Evolutionary conservation across 2,888 invertebrate species (phyloP).

Genomic region (Stenodema calcarata): DNA sequence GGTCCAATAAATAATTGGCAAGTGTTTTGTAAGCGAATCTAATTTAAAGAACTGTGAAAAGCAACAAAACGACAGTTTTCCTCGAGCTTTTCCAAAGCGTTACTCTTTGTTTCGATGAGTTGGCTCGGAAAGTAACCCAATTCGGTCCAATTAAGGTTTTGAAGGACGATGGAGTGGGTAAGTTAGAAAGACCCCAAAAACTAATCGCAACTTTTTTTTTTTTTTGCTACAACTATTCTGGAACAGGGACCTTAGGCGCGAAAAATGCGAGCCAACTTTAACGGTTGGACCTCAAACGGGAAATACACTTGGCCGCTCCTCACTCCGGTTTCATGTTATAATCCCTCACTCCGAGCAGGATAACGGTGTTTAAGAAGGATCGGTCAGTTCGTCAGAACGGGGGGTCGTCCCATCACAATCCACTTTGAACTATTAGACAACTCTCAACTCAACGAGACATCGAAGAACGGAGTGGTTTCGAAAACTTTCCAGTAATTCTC

Average conservation of each 20-base stretch:
- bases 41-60: constrained; percentile 4
- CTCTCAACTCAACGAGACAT: not conserved
- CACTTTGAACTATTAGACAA: not conserved
- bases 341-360: too few species aligned
- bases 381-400: not conserved
- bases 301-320: not conserved
- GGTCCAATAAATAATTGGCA: not conserved
- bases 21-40: not conserved
- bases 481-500: too few species aligned
- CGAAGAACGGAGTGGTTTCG: not conserved
- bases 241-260: not conserved
- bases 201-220: not conserved
- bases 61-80: not conserved
- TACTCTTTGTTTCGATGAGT: constrained; percentile 14
- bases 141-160: constrained; percentile 3
- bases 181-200: not conserved
- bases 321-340: not conserved
- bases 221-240: not conserved
- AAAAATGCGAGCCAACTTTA: not conserved
- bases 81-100: not conserved
- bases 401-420: not conserved
- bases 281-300: not conserved
- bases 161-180: not conserved
- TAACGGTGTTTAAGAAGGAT: too few species aligned
- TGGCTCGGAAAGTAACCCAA: constrained; percentile 11